Conservation (phyloP, 2,888 invertebrate genomes). For the Merodon equestris region DNA sequence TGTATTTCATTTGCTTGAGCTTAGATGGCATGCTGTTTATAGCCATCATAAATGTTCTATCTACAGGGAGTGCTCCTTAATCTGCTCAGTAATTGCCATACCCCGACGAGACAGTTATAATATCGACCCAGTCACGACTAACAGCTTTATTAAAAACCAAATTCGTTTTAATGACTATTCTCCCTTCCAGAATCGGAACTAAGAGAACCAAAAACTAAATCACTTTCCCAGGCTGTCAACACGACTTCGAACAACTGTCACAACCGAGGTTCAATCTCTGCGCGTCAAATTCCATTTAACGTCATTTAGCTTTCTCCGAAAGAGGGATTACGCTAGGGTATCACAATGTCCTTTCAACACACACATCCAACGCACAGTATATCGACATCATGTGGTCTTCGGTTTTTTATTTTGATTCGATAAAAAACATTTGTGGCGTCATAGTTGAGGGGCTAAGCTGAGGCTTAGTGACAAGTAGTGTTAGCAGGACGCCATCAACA, state of each 20-base stretch:
- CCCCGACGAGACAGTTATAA: too few species aligned
- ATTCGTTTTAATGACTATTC: slow-evolving; percentile 49
- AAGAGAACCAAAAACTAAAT: slow-evolving; percentile 24
- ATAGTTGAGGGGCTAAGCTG: slow-evolving; percentile 13
- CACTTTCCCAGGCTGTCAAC: background rate
- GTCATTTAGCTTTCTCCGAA: slow-evolving; percentile 30
- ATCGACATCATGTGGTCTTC: slow-evolving; percentile 38
- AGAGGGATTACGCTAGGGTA: slow-evolving; percentile 30
- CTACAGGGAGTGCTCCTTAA: too few species aligned
- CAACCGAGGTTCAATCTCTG: slow-evolving; percentile 57
- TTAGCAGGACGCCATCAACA: slow-evolving; percentile 39
- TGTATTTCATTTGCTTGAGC: too few species aligned
- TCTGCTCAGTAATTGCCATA: too few species aligned
- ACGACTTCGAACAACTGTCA: slow-evolving; percentile 56
- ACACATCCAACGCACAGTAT: slow-evolving; percentile 7
- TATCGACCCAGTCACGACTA: background rate
- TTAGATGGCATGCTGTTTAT: too few species aligned
- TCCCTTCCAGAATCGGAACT: slow-evolving; percentile 4
- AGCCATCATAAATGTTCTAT: too few species aligned
- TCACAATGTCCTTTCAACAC: slow-evolving; percentile 27
- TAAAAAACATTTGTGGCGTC: slow-evolving; percentile 33
- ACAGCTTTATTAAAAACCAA: slow-evolving; percentile 63
- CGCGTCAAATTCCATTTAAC: slow-evolving; percentile 53
- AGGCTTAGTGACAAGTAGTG: slow-evolving; percentile 14
- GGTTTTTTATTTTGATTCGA: slow-evolving; percentile 49